Conservation (phyloP, 64 coral and sea anemone genomes). For the Montipora sp. region DNA sequence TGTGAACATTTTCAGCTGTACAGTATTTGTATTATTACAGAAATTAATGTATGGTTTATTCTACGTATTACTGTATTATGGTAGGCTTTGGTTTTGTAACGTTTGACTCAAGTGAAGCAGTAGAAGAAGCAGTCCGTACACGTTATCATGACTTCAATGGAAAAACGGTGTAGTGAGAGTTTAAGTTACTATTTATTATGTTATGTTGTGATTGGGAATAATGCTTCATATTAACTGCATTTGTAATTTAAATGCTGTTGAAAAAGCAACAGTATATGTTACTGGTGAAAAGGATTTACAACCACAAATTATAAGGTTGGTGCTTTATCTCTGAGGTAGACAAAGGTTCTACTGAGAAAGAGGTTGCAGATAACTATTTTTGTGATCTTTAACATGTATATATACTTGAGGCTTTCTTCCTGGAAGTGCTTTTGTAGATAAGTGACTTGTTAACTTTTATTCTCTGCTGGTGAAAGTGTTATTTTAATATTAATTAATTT, state of each 20-base stretch:
- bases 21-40: conserved; percentile 11
- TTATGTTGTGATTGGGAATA: conserved; percentile 2
- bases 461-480: too few relatives aligned
- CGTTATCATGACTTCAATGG: conserved; percentile 97
- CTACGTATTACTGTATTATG: conserved; percentile 84
- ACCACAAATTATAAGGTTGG: too few relatives aligned
- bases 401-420: too few relatives aligned
- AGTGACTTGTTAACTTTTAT: too few relatives aligned
- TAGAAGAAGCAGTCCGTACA: conserved; percentile 80
- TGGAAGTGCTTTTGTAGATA: too few relatives aligned
- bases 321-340: too few relatives aligned
- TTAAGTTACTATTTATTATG: conserved; percentile 66
- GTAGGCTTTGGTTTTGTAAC: conserved; percentile 98
- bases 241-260: neutral
- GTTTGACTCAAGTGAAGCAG: conserved; percentile 92
- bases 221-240: neutral
- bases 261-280: neutral
- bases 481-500: too few relatives aligned
- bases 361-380: too few relatives aligned
- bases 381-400: too few relatives aligned
- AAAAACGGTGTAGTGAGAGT: conserved; percentile 98
- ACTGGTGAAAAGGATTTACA: too few relatives aligned
- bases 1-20: neutral
- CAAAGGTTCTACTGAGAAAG: too few relatives aligned
- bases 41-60: conserved; percentile 53